Percentiles rank a stretch among this genome's conserved stretches.
These are phyloP conservation scores for Metridium senile DNA, from an alignment of 92 coral and sea anemone genomes.

Conservation along the genomic window DNA sequence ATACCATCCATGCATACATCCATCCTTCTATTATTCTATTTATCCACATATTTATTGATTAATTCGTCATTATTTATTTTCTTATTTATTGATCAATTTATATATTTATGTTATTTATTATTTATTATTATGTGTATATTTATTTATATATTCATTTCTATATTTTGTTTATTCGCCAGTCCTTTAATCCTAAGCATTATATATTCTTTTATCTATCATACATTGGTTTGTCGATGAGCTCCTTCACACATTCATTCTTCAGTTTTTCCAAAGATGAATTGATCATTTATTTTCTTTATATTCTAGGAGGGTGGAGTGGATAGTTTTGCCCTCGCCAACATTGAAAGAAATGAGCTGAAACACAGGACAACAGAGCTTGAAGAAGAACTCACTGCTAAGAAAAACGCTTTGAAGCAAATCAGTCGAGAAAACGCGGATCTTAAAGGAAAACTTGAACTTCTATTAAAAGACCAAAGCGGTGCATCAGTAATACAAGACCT, in stretches of 20 bases:
- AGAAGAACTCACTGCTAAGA: constrained; percentile 93
- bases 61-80: too few relatives aligned
- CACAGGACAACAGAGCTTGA: constrained; percentile 88
- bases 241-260: background rate
- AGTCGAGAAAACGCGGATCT: constrained; percentile 97
- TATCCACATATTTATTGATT: too few relatives aligned
- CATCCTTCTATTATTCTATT: too few relatives aligned
- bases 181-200: too few relatives aligned
- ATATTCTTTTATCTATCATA: too few relatives aligned
- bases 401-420: constrained; percentile 89
- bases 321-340: constrained; percentile 88
- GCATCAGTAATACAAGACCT: constrained; percentile 78
- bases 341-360: constrained; percentile 89
- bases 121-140: too few relatives aligned
- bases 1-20: too few relatives aligned
- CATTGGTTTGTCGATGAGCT: background rate
- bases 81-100: too few relatives aligned
- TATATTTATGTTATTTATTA: too few relatives aligned
- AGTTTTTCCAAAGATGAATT: too few relatives aligned
- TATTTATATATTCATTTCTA: too few relatives aligned
- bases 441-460: constrained; percentile 75
- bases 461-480: constrained; percentile 77
- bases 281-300: background rate
- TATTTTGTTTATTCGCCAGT: too few relatives aligned
- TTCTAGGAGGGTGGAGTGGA: constrained; percentile 94